Evolutionary conservation across 64 coral and sea anemone species (phyloP), one percentile per base, ranked within the genome.

Genomic region (Actinia tenebrosa): DNA sequence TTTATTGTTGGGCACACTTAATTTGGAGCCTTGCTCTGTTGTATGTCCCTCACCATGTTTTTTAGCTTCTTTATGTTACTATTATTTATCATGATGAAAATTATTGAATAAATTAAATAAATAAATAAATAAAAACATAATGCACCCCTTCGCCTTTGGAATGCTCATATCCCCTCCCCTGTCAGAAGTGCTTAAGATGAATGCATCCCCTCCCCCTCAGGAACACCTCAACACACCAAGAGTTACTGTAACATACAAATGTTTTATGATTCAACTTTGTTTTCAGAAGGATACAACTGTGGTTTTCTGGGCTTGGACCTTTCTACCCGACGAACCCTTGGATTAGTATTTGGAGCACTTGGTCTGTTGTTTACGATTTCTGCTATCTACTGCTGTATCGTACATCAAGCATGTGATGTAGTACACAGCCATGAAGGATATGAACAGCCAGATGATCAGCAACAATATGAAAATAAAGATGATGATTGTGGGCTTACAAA

Each of bases 351-450:
- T 19, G 83, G 83, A 6, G 10, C 59, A 7, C 30, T 64, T 43
- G 83, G 22, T 5, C 56, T 85, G 9, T 17, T 85, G 59, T 58
- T 61, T 25, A 85, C 83, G 11, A 26, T 85, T 44, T 10, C 17
- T 58, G 53, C 83, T 19, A 61, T 85, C 25, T 85, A 58, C 83
- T 85, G 83, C 83, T 85, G 25, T 85, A 16, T 55, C 26, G 83
- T 55, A 1, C 26, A 85, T 64, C 83, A 56, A 42, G 17, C 25
- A 0, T 85, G 53, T 64, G 60, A 30, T 26, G 27, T 7, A 22
- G n/a, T n/a, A n/a, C 42, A n/a, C 9, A 58, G 25, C 6, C 83
- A 60, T 22, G 54, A 85, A 4, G 83, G 83, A 17, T 85, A 85
- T 26, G 59, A 10, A n/a, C 27, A 13, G 19, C 47, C 83, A 18